Conservation (phyloP, 2,113 vertebrate species). For the Marcusenius ussheri region DNA sequence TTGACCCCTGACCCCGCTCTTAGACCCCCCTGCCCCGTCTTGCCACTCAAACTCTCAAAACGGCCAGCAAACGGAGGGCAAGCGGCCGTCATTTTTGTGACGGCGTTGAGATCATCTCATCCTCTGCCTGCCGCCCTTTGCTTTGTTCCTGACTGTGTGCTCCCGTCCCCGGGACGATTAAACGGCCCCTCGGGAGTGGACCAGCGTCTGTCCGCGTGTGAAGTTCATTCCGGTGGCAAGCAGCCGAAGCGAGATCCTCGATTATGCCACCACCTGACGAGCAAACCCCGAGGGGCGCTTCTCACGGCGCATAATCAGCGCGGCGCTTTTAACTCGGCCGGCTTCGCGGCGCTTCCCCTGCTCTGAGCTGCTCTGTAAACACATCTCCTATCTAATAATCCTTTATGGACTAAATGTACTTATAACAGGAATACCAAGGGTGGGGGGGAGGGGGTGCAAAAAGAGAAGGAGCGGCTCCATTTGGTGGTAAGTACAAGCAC, state of each 20-base stretch:
- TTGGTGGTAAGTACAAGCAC: neutral
- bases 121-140: neutral
- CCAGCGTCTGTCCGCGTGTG: neutral
- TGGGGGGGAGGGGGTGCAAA: neutral
- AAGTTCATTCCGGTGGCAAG: neutral
- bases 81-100: neutral
- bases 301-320: neutral
- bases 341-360: neutral
- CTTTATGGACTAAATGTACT: neutral
- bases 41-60: neutral
- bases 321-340: neutral
- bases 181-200: neutral
- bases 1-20: neutral
- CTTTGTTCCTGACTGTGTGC: neutral
- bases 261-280: neutral
- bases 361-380: neutral
- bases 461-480: neutral
- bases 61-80: neutral
- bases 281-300: neutral
- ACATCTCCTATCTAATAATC: neutral
- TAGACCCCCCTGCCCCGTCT: neutral
- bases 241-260: neutral
- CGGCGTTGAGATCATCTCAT: neutral
- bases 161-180: neutral
- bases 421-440: neutral